phyloP scores from a whole-genome alignment of 2,888 invertebrate species.

The Sinodicranocentrus sp. region DNA sequence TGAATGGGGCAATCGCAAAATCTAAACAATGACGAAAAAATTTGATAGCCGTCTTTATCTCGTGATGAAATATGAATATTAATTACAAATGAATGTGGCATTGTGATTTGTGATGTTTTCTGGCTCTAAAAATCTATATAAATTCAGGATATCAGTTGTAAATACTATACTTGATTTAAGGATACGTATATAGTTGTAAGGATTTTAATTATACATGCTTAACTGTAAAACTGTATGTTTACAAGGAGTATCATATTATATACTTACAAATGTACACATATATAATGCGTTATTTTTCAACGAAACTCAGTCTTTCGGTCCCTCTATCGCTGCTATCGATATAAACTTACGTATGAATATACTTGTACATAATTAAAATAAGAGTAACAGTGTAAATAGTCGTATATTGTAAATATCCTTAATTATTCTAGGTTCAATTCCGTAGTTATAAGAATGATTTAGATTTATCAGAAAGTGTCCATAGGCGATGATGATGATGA shows the following conservation, averaged over 20 bases:
- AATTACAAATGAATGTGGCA: background rate
- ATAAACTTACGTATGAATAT: constrained; percentile 15
- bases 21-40: no score
- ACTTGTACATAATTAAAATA: background rate
- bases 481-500: background rate
- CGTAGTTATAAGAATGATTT: background rate
- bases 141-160: no score
- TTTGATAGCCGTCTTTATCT: no score
- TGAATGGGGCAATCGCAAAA: no score
- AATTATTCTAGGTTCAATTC: background rate
- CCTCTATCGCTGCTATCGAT: constrained; percentile 60
- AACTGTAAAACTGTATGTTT: no score
- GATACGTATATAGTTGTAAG: no score
- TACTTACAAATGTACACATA: constrained; percentile 15
- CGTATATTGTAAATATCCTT: no score
- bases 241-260: background rate
- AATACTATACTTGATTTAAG: no score
- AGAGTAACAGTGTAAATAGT: background rate
- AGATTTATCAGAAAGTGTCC: background rate
- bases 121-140: no score
- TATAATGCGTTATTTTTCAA: constrained; percentile 57
- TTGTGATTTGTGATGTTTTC: background rate
- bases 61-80: no score
- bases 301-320: constrained; percentile 69
- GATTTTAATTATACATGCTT: no score